Conservation (phyloP, 2,888 invertebrate species). For the Candidula unifasciata region DNA sequence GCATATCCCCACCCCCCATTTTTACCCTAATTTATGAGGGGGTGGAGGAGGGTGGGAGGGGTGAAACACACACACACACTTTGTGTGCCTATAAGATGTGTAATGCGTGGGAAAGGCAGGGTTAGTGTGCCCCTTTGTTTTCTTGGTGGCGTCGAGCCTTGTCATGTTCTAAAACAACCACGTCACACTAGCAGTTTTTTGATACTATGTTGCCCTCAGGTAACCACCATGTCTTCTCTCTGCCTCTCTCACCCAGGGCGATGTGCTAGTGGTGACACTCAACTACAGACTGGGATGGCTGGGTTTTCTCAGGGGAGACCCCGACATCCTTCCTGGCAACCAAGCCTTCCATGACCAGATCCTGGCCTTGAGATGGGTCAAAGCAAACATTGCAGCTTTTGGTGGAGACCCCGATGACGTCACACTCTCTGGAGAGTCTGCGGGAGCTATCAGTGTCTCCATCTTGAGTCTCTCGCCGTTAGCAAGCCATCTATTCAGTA, state of each 20-base stretch:
- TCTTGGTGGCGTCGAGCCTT: no score
- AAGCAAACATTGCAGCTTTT: constrained; percentile 13
- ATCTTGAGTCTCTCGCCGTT: background rate
- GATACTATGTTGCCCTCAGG: no score
- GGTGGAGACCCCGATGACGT: constrained; percentile 24
- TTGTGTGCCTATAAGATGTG: no score
- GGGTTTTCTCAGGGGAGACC: constrained; percentile 2
- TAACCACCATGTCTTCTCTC: no score
- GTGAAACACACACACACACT: no score
- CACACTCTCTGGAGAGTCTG: constrained; percentile 9
- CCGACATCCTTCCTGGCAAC: background rate
- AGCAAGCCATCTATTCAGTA: background rate
- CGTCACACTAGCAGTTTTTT: no score
- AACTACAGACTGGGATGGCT: constrained; percentile 13
- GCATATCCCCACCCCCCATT: no score
- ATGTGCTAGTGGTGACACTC: constrained; percentile 5
- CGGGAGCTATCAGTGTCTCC: constrained; percentile 19
- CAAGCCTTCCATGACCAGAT: constrained; percentile 11
- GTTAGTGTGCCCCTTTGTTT: no score
- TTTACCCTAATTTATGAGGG: no score
- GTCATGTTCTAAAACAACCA: no score
- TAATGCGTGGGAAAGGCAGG: no score
- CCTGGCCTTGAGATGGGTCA: background rate
- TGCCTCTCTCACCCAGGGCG: background rate
- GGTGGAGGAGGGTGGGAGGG: no score